Base-by-base conservation (phyloP, 2,113 vertebrate species). In the Andinoacara biseriatus region DNA sequence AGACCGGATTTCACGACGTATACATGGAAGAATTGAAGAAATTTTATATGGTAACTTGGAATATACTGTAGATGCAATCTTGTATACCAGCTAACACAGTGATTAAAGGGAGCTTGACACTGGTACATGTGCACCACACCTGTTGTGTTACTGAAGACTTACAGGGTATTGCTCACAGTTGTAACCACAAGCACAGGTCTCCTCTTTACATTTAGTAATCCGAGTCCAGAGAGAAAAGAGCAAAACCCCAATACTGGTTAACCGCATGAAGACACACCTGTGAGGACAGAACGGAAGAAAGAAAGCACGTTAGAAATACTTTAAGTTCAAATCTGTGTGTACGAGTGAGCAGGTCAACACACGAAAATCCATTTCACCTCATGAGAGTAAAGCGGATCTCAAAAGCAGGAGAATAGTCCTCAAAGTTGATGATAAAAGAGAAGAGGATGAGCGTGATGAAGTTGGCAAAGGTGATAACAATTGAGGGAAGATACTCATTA, bases 371-470 rank as follows among this genome's bases (percentile, higher is more conserved):
- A 14, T 7, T 17, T 11, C 93, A 97, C 98, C 98, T 97, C 74
- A 99, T 93, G 10, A 99, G 96, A 1, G 97, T 98, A 90, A 99
- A 95, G 38, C 94, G 96, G 88, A 99, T 97, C 94, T 99, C 98
- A 83, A 97, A 98, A 72, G 96, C 96, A 2, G 98, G 97, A 0
- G 97, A 97, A 84, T 99, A 99, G 86, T 99, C 98, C 93, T 99
- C 98, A 26, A 90, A 97, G 88, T 46, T 87, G 82, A 98, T 98
- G 92, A 99, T 96, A 58, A 95, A 15, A 3, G 95, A 95, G 90
- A 99, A 99, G 75, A 98, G 94, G 29, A 96, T 76, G 0, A 97
- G 97, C 5, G 95, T 97, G 76, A 98, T 89, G 87, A 98, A 97
- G 93, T 99, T 99, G 81, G 96, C 97, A 90, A 97, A 3, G 0